Conservation (phyloP, 2,113 vertebrate genomes). For the Rhizomys pruinosus region DNA sequence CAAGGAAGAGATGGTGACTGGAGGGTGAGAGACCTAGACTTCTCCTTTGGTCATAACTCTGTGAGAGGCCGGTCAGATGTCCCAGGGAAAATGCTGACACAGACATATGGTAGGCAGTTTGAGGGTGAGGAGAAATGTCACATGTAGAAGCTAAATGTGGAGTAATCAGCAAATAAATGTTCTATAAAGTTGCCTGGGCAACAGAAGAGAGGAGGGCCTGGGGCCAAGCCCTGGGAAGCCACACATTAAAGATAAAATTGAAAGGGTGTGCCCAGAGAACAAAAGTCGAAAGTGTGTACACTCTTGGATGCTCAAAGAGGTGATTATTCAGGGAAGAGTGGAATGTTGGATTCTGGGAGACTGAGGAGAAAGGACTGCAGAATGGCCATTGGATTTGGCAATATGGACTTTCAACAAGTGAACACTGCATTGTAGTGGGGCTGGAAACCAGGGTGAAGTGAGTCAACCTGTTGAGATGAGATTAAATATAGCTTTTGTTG, state of each 20-base stretch:
- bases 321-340: too few species aligned
- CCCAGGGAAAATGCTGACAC: too few species aligned
- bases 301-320: slow-evolving; percentile 1
- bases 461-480: background rate
- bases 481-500: background rate
- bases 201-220: too few species aligned
- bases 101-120: background rate
- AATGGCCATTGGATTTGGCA: background rate
- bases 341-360: too few species aligned
- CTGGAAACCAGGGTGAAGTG: background rate
- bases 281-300: background rate
- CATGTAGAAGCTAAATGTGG: background rate
- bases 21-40: background rate
- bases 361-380: background rate
- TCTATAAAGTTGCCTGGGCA: background rate
- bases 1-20: background rate
- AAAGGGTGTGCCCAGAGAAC: background rate
- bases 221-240: background rate
- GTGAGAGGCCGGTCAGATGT: too few species aligned
- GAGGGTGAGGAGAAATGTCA: background rate
- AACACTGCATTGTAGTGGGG: background rate
- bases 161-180: background rate
- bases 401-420: background rate
- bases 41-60: background rate
- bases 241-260: background rate